Evolutionary conservation across 1,140 invertebrate species (phyloP).

Genomic region (Drosophila kikkawai): DNA sequence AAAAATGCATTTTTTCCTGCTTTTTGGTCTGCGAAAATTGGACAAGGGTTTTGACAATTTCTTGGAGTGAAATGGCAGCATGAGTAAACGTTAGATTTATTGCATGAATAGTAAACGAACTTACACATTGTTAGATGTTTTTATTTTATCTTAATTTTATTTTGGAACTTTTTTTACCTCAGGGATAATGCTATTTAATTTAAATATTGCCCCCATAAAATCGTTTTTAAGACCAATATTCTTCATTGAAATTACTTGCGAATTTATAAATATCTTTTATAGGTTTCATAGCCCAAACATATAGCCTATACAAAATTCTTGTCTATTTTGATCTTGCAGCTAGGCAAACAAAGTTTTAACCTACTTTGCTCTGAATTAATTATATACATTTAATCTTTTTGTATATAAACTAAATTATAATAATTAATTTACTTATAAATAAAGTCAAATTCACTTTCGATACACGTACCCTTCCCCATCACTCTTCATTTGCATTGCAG

Average conservation of each 20-base stretch:
- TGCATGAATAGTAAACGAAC: constrained; percentile 4
- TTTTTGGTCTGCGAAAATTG: constrained; percentile 15
- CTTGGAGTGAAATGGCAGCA: constrained; percentile 1
- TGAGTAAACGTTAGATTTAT: constrained; percentile 13
- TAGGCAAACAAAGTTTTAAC: no score
- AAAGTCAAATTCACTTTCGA: neutral
- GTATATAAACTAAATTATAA: no score
- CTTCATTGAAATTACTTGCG: neutral
- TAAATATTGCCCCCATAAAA: neutral
- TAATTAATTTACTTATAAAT: neutral
- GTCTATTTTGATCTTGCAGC: no score
- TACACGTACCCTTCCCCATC: constrained; percentile 4
- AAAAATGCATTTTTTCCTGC: constrained; percentile 48
- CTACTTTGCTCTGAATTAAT: no score
- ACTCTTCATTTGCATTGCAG: constrained; percentile 56
- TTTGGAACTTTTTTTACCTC: neutral
- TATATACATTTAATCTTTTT: no score
- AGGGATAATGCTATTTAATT: neutral
- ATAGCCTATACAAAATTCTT: neutral
- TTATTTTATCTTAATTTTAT: neutral
- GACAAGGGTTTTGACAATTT: constrained; percentile 37
- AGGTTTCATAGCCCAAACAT: neutral
- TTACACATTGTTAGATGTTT: no score
- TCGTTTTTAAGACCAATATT: neutral
- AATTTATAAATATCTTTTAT: neutral